These are phyloP conservation scores for Argyra leucocephala DNA, from an alignment of 2,888 invertebrate genomes.

Conservation along the genomic window DNA sequence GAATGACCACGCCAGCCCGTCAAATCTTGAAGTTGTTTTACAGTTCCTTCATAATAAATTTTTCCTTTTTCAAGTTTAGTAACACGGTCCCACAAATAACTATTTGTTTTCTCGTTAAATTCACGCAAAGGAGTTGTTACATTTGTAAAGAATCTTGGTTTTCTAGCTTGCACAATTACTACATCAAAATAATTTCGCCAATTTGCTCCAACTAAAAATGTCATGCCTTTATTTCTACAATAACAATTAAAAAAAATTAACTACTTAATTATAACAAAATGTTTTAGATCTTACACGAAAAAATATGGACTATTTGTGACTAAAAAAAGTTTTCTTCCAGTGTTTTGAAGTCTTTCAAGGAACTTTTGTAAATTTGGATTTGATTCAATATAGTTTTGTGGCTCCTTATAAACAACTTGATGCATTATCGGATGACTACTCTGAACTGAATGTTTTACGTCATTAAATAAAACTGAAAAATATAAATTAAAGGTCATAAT, in stretches of 20 bases:
- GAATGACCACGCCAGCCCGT: conserved; percentile 89
- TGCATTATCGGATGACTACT: conserved; percentile 86
- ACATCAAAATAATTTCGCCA: conserved; percentile 92
- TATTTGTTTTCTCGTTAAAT: conserved; percentile 70
- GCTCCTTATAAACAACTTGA: conserved; percentile 71
- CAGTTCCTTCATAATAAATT: conserved; percentile 92
- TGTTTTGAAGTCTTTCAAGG: conserved; percentile 62
- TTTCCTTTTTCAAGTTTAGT: conserved; percentile 73
- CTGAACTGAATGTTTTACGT: conserved; percentile 84
- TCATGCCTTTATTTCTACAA: conserved; percentile 80
- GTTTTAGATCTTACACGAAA: conserved; percentile 69
- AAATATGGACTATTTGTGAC: conserved; percentile 94
- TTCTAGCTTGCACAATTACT: conserved; percentile 87
- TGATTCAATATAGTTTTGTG: conserved; percentile 67
- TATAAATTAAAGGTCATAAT: not conserved
- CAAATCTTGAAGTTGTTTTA: conserved; percentile 79
- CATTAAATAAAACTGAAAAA: conserved; percentile 64
- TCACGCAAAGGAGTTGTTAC: conserved; percentile 81
- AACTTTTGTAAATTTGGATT: conserved; percentile 64
- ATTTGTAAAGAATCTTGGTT: conserved; percentile 93
- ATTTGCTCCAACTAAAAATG: conserved; percentile 70
- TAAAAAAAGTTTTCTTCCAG: conserved; percentile 80
- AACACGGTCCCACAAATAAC: conserved; percentile 87
- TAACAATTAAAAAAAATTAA: not conserved
- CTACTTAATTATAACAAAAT: not conserved